Evolutionary conservation across 2,113 vertebrate species (phyloP).

Genomic region (Astur gentilis): DNA sequence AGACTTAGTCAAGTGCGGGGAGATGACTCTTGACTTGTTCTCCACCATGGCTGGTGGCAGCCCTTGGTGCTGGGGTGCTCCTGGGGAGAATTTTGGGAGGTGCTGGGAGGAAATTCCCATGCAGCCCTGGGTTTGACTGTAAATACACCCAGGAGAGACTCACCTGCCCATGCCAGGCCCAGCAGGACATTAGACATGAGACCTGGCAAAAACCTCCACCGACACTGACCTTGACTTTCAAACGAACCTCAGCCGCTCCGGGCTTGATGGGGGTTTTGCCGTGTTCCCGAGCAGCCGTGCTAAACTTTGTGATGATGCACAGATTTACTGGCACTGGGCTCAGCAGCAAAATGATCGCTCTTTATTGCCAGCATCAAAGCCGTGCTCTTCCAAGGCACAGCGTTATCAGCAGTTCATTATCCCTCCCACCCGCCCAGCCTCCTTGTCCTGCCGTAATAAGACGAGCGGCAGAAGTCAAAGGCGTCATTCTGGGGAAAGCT

Average conservation of each 20-base stretch:
- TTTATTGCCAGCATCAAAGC: not conserved
- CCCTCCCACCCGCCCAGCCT: not conserved
- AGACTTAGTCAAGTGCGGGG: not conserved
- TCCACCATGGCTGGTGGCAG: not conserved
- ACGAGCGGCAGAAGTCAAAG: not conserved
- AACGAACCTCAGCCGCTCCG: not conserved
- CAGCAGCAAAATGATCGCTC: not conserved
- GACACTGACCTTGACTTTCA: not conserved
- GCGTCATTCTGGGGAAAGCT: conserved; percentile 15
- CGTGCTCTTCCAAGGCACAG: fast-evolving
- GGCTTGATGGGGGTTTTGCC: not conserved
- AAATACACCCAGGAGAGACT: not conserved
- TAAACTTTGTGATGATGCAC: not conserved
- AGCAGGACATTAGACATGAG: not conserved
- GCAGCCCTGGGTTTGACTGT: not conserved
- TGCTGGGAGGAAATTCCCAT: not conserved
- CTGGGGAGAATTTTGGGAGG: not conserved
- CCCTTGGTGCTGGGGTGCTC: not conserved
- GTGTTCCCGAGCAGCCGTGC: fast-evolving
- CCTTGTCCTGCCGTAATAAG: not conserved
- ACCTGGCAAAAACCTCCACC: not conserved
- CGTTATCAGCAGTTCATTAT: not conserved
- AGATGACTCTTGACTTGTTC: not conserved
- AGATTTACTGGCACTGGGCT: not conserved
- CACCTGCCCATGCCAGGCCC: not conserved